Evolutionary conservation across 1,140 invertebrate genomes (phyloP), one percentile per base, ranked within the genome.

Genomic region (Drosophila cardini): DNA sequence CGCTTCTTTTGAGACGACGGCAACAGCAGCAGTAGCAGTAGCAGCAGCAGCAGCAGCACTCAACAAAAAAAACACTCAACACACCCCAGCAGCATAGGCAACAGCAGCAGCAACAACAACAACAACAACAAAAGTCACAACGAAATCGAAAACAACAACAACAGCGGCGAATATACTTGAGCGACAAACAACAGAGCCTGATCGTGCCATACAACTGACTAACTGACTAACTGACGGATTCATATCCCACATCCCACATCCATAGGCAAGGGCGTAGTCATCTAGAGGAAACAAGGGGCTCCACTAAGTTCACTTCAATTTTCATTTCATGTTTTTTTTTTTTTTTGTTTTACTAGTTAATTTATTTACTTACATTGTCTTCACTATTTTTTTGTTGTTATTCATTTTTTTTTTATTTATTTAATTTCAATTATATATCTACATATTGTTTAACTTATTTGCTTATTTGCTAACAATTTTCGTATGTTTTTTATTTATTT

Each of bases 131-230:
- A 26, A 26, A 26, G 21, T 26, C 21, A 7, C 26, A 34, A 32
- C 58, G 34, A 10, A 40, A 46, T 32, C 42, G 38, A 18, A 43
- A 48, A 15, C 26, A 9, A 4, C 9, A 46, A 15, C 15, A 10
- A 1, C 15, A 9, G 15, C 46, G 52, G 40, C 60, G 21, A 21
- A 55, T 48, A 50, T 15, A 52, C 46, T 26, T 45, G 40, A 63
- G 64, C 71, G 64, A 76, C 65, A 60, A 68, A 68, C 63, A 60
- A 72, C 70, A 68, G 55, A 68, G 70, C 46, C 64, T 72, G 63
- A 72, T 48, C 55, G 64, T 60, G 70, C 63, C 63, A 46, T 60
- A 68, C 48, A 72, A 53, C 70, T 58, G 50, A 72, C 70, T 60
- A 34, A 53, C 30, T 32, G 42, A 46, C 50, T 61, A 38, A 55